Evolutionary conservation across 2,113 vertebrate species (phyloP), one percentile per base, ranked within the genome.

Genomic region (Heliornis fulica): DNA sequence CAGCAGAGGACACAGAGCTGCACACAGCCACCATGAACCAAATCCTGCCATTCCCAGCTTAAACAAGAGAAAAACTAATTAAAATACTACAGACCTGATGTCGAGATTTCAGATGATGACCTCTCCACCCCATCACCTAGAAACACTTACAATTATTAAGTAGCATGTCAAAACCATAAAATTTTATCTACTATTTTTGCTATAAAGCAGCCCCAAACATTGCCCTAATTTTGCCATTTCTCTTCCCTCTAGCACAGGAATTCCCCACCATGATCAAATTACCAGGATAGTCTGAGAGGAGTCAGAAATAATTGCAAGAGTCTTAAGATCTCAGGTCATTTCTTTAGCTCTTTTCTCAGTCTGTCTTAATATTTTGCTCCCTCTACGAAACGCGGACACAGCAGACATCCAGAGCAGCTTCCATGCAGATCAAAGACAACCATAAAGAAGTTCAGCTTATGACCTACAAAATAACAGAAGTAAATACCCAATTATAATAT

Each of bases 381-480:
- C 61, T 56, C 14, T 36, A 3, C 2, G 12, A 72, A 51, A 20
- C 0, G 9, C 1, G 0, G 66, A 22, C 2, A 7, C 51, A 41
- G 40, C 45, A 34, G 25, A 6, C 41, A 61, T 13, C 59, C 48
- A 29, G 18, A 29, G 61, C 51, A 21, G 19, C 48, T 72, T 41
- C 74, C 43, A 36, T 7, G 4, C 10, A 0, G 5, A 10, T 22
- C 51, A 66, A 56, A 75, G 26, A 32, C 1, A 1, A 54, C 60
- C 1, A 23, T 1, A 41, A 29, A 57, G 41, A 31, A 61, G 28
- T 36, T 51, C 5, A 0, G n/a, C n/a, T 80, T 15, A 46, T 7
- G 2, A 61, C 36, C n/a, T 50, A 31, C 63, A 71, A 38, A 80
- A 34, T 13, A 51, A 32, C 51, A 46, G 46, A 14, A 65, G n/a